phyloP scores from a whole-genome alignment of 1,140 invertebrate genomes.

The Melitaea cinxia region DNA sequence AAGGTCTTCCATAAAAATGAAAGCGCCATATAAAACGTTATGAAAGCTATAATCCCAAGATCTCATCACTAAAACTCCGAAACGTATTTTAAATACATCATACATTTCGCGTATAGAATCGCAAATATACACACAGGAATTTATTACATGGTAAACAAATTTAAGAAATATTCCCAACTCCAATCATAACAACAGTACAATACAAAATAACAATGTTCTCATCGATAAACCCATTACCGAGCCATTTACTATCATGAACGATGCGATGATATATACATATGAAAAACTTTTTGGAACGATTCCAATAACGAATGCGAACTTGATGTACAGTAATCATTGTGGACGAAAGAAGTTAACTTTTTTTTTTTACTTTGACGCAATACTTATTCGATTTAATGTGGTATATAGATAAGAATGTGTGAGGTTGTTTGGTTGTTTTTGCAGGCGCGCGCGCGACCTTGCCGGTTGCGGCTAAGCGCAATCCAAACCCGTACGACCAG shows the following conservation, averaged over 20 bases:
- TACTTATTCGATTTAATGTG: constrained; percentile 8
- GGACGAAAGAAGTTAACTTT: background rate
- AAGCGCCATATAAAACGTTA: constrained; percentile 14
- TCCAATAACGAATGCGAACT: constrained; percentile 8
- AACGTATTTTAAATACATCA: background rate
- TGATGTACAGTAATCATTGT: background rate
- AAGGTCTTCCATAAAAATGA: constrained; percentile 27
- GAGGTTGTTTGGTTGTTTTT: constrained; percentile 57
- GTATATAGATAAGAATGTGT: constrained; percentile 54
- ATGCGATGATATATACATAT: background rate
- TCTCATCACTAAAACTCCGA: background rate
- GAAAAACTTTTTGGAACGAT: constrained; percentile 6
- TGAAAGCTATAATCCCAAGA: background rate
- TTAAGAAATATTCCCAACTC: background rate
- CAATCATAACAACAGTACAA: background rate
- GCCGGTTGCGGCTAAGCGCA: constrained; percentile 55
- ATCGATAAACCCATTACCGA: constrained; percentile 11
- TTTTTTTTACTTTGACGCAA: background rate
- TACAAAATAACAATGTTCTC: constrained; percentile 14
- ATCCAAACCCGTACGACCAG: constrained; percentile 52
- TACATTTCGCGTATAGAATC: background rate
- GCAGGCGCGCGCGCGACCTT: constrained; percentile 67
- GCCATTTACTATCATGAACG: constrained; percentile 1
- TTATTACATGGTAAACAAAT: background rate
- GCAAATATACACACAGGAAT: background rate